Evolutionary conservation across 2,797 vertebrate genomes (phyloP).

Genomic region (Liasis olivaceus): DNA sequence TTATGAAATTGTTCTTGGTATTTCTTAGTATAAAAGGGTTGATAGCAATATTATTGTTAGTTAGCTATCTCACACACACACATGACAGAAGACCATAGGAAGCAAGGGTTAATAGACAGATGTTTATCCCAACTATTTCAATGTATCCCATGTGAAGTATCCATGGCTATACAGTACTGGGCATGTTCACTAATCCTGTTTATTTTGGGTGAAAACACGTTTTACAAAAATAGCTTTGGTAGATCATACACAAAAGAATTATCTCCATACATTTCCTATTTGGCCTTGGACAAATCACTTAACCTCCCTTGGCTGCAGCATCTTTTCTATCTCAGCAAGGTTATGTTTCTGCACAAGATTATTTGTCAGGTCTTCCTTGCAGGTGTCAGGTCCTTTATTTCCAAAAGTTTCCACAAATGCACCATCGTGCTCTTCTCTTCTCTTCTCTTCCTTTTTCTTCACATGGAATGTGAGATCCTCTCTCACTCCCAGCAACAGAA

Average conservation of each 20-base stretch:
- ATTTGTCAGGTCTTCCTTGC: neutral
- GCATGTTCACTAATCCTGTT: neutral
- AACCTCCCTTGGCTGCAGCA: neutral
- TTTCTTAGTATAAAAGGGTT: constrained; percentile 58
- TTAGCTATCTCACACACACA: constrained; percentile 12
- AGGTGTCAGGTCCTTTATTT: neutral
- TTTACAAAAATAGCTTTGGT: neutral
- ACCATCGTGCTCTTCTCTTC: neutral
- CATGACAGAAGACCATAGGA: neutral
- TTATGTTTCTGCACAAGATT: neutral
- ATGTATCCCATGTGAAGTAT: neutral
- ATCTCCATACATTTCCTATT: neutral
- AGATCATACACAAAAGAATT: neutral
- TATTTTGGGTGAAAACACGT: neutral
- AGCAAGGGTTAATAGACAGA: constrained; percentile 32
- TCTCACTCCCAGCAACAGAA: neutral
- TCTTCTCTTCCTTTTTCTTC: neutral
- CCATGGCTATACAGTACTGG: neutral
- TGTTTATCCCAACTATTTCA: constrained; percentile 19
- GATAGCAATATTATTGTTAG: constrained; percentile 58
- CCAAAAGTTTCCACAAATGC: neutral
- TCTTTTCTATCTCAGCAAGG: neutral
- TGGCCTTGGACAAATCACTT: neutral
- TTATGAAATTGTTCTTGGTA: constrained; percentile 63
- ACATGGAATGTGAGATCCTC: neutral